Conservation (phyloP, 1,140 invertebrate species). For the Neodiprion pinetum region DNA sequence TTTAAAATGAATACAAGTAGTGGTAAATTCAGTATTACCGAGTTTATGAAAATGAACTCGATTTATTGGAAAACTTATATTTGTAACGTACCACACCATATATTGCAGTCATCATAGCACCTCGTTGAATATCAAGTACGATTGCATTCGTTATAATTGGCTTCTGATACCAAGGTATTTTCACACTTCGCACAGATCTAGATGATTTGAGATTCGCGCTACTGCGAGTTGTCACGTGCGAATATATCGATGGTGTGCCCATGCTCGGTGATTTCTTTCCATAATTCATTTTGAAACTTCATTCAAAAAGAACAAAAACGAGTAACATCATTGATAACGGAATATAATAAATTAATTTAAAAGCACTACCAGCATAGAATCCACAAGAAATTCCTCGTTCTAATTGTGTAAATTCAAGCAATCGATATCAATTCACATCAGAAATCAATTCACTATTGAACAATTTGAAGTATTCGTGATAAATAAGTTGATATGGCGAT, state of each 20-base stretch:
- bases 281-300: constrained; percentile 63
- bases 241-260: constrained; percentile 85
- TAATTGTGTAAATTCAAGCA: no score
- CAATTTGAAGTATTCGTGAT: no score
- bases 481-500: no score
- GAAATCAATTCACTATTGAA: no score
- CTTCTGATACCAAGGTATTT: constrained; percentile 84
- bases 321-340: no score
- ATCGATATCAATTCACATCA: no score
- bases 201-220: constrained; percentile 81
- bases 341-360: no score
- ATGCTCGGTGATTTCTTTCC: constrained; percentile 76
- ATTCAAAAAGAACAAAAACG: neutral
- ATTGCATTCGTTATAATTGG: constrained; percentile 79
- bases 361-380: no score
- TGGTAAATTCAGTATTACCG: neutral
- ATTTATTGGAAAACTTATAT: no score
- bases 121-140: constrained; percentile 80
- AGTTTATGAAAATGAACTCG: neutral
- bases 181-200: constrained; percentile 76
- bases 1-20: constrained; percentile 23
- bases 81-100: constrained; percentile 74
- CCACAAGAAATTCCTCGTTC: no score
- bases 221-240: constrained; percentile 79
- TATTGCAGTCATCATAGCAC: constrained; percentile 74